A percentile compares a stretch with the other conserved stretches of the same genome.
Conservation (phyloP, 2,797 vertebrate genomes). For the Silurus lanzhouensis region DNA sequence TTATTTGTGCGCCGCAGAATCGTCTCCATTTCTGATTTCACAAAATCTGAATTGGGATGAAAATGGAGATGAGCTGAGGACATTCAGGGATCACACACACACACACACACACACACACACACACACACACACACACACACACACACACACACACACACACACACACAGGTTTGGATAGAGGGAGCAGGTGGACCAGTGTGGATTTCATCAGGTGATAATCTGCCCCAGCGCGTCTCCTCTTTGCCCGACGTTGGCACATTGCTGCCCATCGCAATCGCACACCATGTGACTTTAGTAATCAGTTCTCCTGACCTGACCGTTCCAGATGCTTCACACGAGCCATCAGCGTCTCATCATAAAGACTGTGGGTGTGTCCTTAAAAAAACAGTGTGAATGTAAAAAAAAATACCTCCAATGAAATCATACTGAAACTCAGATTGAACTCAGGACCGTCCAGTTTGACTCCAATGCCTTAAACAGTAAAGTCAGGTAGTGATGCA, state of each 20-base stretch:
- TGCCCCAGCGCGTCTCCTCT: slow-evolving; percentile 11
- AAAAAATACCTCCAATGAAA: too few relatives aligned
- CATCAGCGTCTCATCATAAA: background rate
- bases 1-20: background rate
- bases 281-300: background rate
- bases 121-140: slow-evolving; percentile 19
- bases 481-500: too few relatives aligned
- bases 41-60: background rate
- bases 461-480: too few relatives aligned
- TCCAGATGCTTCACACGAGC: background rate
- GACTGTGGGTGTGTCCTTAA: too few relatives aligned
- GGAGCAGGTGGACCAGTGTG: slow-evolving; percentile 45
- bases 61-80: slow-evolving; percentile 1
- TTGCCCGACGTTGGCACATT: slow-evolving; percentile 21
- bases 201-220: slow-evolving; percentile 49
- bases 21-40: background rate
- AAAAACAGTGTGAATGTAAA: too few relatives aligned
- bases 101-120: slow-evolving; percentile 20
- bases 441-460: too few relatives aligned
- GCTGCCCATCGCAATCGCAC: slow-evolving; percentile 6
- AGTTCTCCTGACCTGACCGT: background rate
- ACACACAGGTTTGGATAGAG: background rate
- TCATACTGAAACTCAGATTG: too few relatives aligned
- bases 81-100: slow-evolving; percentile 1
- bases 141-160: slow-evolving; percentile 15